phyloP scores from a whole-genome alignment of 2,888 invertebrate genomes.

The Macrophya alboannulata region DNA sequence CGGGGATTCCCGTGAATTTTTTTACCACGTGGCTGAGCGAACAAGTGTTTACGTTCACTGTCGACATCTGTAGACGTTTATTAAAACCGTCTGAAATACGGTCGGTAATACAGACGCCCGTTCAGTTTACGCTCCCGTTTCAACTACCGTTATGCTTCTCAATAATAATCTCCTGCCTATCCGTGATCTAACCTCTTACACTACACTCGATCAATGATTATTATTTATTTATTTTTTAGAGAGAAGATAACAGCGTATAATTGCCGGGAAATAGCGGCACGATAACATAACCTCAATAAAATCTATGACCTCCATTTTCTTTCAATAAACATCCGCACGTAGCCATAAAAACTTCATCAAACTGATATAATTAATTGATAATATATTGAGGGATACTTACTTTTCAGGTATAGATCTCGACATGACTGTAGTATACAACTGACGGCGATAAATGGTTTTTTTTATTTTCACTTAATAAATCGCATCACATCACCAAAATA shows the following conservation, averaged over 20 bases:
- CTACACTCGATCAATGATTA: neutral
- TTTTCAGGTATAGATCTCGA: constrained; percentile 70
- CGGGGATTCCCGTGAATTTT: neutral
- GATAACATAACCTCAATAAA: constrained; percentile 71
- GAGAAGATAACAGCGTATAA: neutral
- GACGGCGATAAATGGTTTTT: neutral
- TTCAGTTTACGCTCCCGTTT: neutral
- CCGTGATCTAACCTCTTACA: neutral
- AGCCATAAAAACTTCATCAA: neutral
- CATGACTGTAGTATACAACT: constrained; percentile 64
- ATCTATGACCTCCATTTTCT: constrained; percentile 58
- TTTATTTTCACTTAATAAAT: constrained; percentile 59
- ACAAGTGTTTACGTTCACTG: constrained; percentile 10
- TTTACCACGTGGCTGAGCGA: constrained; percentile 19
- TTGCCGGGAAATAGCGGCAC: constrained; percentile 33
- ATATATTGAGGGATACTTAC: constrained; percentile 64
- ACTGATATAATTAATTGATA: neutral
- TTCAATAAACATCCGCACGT: constrained; percentile 50
- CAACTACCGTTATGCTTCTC: neutral
- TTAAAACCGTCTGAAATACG: neutral
- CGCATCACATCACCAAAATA: constrained; percentile 60
- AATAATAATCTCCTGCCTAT: neutral
- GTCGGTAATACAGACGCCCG: neutral
- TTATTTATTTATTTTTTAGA: neutral
- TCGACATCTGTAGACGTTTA: constrained; percentile 27